Base-by-base conservation (phyloP, 1,140 invertebrate species). In the Spodoptera litura region DNA sequence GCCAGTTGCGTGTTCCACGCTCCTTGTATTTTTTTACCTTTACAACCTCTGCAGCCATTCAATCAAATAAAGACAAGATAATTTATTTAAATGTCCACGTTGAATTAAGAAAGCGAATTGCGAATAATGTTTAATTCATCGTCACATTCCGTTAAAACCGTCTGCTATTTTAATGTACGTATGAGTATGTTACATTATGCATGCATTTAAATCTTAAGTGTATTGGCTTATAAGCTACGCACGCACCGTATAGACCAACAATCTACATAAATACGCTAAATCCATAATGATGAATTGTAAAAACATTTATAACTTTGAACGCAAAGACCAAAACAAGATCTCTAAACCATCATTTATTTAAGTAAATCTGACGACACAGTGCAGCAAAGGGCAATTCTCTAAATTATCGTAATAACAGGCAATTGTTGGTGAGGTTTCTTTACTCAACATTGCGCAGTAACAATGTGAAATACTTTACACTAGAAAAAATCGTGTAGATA, bases 51-150 rank as follows among this genome's bases (percentile, higher is more conserved):
- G 4, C n/a, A 38, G 31, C n/a, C n/a, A 71, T 35, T 71, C 15
- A 71, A 35, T 38, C 68, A 3, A 71, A 55, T 15, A 71, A 13
- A 53, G 13, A 56, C 13, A 8, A 56, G 27, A 71, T 71, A 53
- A 71, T 71, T 56, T 52, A 56, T 71, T 56, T 71, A 38, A 56
- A 71, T 71, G 31, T 38, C 12, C 49, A 68, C 31, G 52, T 55
- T 76, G 59, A 35, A 55, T 64, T 49, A 20, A 76, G 61, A 76
- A 76, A 76, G 74, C 61, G 74, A 76, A 66, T 64, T 38, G 61
- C 61, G 58, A 52, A 61, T 74, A 64, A 76, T 76, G 59, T 76
- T 61, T 76, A 53, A 76, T 76, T 66, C 74, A 49, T 38, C 20
- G 12, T 15, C 25, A 51, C 61, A 55, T 35, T 66, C 74, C 27